Evolutionary conservation across 2,113 vertebrate genomes (phyloP).

Genomic region (Varanus salvator): DNA sequence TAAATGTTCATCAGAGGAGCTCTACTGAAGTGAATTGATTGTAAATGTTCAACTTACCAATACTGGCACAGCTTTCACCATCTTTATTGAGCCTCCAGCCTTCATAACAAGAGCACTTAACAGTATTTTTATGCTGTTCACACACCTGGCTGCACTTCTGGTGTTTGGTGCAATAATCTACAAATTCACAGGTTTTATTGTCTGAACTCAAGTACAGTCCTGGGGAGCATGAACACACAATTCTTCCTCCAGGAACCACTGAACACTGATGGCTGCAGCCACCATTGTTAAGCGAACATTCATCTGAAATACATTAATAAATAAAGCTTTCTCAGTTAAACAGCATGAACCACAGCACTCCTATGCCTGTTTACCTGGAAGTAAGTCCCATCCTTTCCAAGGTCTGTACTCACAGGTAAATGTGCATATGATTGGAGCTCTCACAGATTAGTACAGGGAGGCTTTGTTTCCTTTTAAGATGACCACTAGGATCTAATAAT

Average conservation of each 20-base stretch:
- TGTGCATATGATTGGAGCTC: too few species aligned
- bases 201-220: conserved; percentile 87
- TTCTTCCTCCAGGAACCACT: conserved; percentile 90
- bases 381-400: too few species aligned
- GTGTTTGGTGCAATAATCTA: conserved; percentile 93
- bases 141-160: conserved; percentile 95
- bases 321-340: background rate
- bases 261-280: conserved; percentile 97
- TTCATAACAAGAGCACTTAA: conserved; percentile 96
- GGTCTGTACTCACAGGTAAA: too few species aligned
- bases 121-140: conserved; percentile 92
- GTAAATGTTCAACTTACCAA: conserved; percentile 77
- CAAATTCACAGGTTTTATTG: conserved; percentile 92
- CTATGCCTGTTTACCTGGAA: too few species aligned
- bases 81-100: conserved; percentile 91
- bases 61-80: conserved; percentile 90
- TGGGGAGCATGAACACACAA: conserved; percentile 91
- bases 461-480: background rate
- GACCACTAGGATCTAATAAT: background rate
- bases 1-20: background rate
- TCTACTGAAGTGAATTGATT: background rate
- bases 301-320: conserved; percentile 77
- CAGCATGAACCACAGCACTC: background rate
- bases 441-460: background rate
- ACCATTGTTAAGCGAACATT: conserved; percentile 92